Base-by-base conservation (phyloP, 2,797 vertebrate species). In the Phrynocephalus forsythii region DNA sequence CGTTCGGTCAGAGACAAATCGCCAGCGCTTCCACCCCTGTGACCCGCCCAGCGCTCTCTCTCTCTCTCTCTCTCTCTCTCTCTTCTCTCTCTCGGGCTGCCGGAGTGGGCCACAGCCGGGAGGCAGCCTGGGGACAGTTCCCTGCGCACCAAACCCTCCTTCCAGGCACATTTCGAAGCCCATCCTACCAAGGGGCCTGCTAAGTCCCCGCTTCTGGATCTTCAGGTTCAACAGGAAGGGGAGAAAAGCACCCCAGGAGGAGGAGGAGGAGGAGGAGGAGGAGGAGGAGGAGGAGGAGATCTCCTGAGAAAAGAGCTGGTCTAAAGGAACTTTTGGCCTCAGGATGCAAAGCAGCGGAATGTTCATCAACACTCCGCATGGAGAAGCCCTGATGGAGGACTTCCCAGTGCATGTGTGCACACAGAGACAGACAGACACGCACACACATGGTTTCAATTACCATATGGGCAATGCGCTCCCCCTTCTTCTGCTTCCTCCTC, bases 1-100 rank as follows among this genome's bases (percentile, higher is more conserved):
- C 97, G 94, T 96, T 97, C 96, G 98, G 98, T 98, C 98, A 98
- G 98, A 97, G 97, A 97, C 95, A 95, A 98, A 97, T 95, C 96
- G 96, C 97, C 97, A 97, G 97, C 97, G 16, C n/a, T 7, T 15
- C 71, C 71, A 30, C n/a, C n/a, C 97, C 98, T 96, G 96, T 98
- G 98, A 98, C 98, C 98, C 98, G 97, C 97, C 97, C 97, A 96
- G 97, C 98, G 97, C 96, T 95, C 95, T 92, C 96, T 97, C 91
- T 56, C 56, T 56, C 97, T 97, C 98, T 98, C 98, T 38, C 38
- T 38, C 38, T 44, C 38, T 44, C 38, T 44, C 38, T 44, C 38
- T 44, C 38, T 44, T 44, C 38, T 44, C 38, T 44, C 38, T 44
- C 38, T 44, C 38, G 38, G 38, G 38, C 38, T 44, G 38, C 38